These are phyloP conservation scores for Sialia sialis DNA, from an alignment of 2,113 vertebrate genomes.

Conservation along the genomic window DNA sequence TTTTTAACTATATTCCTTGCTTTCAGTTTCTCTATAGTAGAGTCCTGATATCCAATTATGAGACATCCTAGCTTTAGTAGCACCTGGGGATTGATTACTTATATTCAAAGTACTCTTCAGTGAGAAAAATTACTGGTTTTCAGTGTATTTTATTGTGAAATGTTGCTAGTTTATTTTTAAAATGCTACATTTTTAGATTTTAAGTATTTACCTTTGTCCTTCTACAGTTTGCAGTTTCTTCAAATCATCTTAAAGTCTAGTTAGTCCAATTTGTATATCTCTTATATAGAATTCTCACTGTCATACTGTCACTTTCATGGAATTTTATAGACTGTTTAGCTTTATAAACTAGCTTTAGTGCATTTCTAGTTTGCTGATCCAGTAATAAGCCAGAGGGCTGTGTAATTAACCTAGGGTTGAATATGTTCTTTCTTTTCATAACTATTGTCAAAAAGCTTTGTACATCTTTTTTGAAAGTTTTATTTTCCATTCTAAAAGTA, in stretches of 20 bases:
- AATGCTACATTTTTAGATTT: background rate
- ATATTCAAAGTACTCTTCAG: background rate
- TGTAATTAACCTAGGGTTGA: background rate
- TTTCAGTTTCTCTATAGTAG: background rate
- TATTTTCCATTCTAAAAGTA: background rate
- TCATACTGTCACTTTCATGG: background rate
- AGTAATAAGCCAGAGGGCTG: background rate
- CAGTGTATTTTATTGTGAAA: background rate
- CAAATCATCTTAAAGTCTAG: background rate
- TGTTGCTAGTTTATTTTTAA: background rate
- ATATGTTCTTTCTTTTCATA: background rate
- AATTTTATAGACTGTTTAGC: background rate
- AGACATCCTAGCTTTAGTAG: background rate
- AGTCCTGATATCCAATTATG: background rate
- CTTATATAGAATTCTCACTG: background rate
- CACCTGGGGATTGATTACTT: background rate
- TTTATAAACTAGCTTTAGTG: background rate
- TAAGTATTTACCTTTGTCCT: background rate
- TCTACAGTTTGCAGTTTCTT: background rate
- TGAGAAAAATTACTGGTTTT: background rate
- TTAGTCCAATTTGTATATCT: background rate
- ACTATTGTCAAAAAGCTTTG: background rate
- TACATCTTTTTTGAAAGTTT: background rate
- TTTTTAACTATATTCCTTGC: background rate
- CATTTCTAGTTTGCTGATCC: background rate